Conservation (phyloP, 2,888 invertebrate species). For the Acanthacorydalis orientalis region DNA sequence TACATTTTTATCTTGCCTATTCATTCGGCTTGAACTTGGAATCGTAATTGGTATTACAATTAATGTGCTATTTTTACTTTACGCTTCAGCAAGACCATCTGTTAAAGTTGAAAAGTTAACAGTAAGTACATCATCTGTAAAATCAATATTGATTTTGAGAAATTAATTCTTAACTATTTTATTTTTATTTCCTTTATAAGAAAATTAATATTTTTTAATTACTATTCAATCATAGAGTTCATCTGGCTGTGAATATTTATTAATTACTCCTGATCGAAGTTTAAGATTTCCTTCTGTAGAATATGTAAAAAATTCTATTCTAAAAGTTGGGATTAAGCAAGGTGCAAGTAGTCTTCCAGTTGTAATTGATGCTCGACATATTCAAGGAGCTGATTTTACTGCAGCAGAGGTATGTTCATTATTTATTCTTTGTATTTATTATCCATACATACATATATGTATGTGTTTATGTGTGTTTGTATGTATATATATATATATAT, state of each 20-base stretch:
- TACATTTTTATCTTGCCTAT: slow-evolving; percentile 46
- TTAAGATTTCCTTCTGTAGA: slow-evolving; percentile 47
- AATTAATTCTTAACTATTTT: background rate
- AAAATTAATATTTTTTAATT: slow-evolving; percentile 4
- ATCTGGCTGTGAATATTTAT: slow-evolving; percentile 34
- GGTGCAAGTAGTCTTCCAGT: slow-evolving; percentile 38
- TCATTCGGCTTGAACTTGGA: slow-evolving; percentile 46
- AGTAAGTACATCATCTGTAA: slow-evolving; percentile 23
- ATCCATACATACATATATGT: no score
- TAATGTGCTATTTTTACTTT: slow-evolving; percentile 41
- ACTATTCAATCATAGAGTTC: slow-evolving; percentile 27
- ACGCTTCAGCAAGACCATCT: slow-evolving; percentile 44
- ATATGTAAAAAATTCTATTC: slow-evolving; percentile 46
- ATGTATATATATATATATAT: no score
- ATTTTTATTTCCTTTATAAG: background rate
- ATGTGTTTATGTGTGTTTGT: no score
- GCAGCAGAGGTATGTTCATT: slow-evolving; percentile 36
- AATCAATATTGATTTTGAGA: background rate
- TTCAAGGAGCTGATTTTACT: slow-evolving; percentile 47
- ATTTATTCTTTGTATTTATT: background rate
- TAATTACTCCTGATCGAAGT: slow-evolving; percentile 43
- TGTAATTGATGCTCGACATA: slow-evolving; percentile 42
- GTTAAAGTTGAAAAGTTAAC: slow-evolving; percentile 36
- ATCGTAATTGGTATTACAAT: slow-evolving; percentile 45
- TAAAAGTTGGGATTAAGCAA: slow-evolving; percentile 47